Percentiles rank a stretch among this genome's conserved stretches.
These are phyloP conservation scores for Drosophila prosaltans DNA, from an alignment of 1,140 invertebrate species.

Conservation along the genomic window DNA sequence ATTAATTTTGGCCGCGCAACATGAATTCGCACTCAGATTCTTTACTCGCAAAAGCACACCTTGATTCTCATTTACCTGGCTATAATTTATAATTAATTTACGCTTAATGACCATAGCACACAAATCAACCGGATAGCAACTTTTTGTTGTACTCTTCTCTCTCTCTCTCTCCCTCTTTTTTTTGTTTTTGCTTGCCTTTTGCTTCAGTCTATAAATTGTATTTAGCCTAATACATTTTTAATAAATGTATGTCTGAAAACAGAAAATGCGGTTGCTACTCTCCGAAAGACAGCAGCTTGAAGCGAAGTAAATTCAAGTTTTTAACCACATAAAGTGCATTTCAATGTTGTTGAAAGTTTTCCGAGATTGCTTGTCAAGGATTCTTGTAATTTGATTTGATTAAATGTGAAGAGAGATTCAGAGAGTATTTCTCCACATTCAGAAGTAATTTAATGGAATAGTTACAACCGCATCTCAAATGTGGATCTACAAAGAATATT, in stretches of 20 bases:
- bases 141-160: background rate
- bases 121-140: conserved; percentile 46
- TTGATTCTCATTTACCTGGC: conserved; percentile 19
- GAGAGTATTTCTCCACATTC: background rate
- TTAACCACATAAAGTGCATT: conserved; percentile 38
- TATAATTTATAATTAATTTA: conserved; percentile 63
- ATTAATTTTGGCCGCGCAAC: conserved; percentile 48
- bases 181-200: background rate
- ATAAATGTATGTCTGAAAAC: conserved; percentile 30
- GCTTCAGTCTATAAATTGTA: conserved; percentile 40
- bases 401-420: background rate
- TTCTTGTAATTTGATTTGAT: background rate
- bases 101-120: conserved; percentile 51
- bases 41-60: background rate
- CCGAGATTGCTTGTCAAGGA: background rate
- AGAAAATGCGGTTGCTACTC: conserved; percentile 1
- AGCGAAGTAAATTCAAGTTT: conserved; percentile 22
- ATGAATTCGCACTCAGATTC: conserved; percentile 42
- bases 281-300: conserved; percentile 19
- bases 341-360: conserved; percentile 49
- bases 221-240: conserved; percentile 50
- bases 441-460: background rate
- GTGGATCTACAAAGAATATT: background rate
- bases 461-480: background rate
- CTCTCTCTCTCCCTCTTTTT: background rate